These are phyloP conservation scores for Climacteris rufus DNA, from an alignment of 2,113 vertebrate genomes.

Conservation along the genomic window DNA sequence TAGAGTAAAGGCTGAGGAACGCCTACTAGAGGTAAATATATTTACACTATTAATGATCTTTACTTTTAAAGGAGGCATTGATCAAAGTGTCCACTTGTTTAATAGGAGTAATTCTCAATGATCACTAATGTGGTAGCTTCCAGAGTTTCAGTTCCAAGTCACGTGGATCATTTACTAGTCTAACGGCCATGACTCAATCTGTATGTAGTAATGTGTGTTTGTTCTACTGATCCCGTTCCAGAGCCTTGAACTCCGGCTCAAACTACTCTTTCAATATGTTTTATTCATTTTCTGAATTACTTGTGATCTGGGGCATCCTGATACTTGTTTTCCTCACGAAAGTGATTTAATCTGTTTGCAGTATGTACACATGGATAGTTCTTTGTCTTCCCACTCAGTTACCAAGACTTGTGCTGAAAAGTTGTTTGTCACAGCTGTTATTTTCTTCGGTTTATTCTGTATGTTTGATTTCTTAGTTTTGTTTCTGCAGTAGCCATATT, in stretches of 20 bases:
- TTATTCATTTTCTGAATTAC: not conserved
- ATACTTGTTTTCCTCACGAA: not conserved
- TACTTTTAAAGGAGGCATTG: not conserved
- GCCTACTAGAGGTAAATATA: slow-evolving; percentile 79
- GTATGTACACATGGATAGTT: not conserved
- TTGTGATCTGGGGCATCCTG: not conserved
- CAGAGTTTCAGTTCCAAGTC: slow-evolving; percentile 20
- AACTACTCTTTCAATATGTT: not conserved
- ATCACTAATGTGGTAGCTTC: not conserved
- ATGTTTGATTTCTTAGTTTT: not conserved
- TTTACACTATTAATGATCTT: not conserved
- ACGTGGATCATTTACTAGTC: not conserved
- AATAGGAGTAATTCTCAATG: not conserved
- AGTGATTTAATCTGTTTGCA: not conserved
- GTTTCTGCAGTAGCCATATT: not conserved
- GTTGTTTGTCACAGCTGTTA: not conserved
- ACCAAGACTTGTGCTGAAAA: not conserved
- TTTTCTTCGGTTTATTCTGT: not conserved
- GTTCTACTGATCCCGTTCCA: slow-evolving; percentile 1
- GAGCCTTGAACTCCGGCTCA: slow-evolving; percentile 24
- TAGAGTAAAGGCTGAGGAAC: slow-evolving; percentile 80
- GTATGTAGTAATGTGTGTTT: slow-evolving; percentile 4
- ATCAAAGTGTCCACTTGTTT: not conserved
- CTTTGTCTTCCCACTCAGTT: not conserved
- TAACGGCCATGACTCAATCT: slow-evolving; percentile 3